A percentile compares a stretch with the other conserved stretches of the same genome.
These are phyloP conservation scores for Pseudochromis fuscus DNA, from an alignment of 2,797 vertebrate genomes.

Conservation along the genomic window DNA sequence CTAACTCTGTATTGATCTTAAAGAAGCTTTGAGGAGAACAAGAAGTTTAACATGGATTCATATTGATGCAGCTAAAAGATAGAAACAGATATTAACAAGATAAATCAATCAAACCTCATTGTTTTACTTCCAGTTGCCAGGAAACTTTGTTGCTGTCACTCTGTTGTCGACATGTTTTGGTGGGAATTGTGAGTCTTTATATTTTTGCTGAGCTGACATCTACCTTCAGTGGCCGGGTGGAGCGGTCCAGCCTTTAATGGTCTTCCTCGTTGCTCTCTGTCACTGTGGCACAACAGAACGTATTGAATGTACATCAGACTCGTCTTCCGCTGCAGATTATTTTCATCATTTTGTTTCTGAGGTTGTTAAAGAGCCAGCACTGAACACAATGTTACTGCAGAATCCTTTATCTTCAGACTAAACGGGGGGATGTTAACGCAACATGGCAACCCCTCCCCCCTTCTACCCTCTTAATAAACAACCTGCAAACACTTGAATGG, in stretches of 20 bases:
- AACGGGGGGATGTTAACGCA: background rate
- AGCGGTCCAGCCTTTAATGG: background rate
- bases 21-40: too few relatives aligned
- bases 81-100: too few relatives aligned
- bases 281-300: conserved; percentile 1
- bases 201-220: too few relatives aligned
- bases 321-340: background rate
- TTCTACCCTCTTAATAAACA: conserved; percentile 5
- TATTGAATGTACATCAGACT: conserved; percentile 27
- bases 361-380: background rate
- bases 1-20: too few relatives aligned
- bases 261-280: conserved; percentile 14
- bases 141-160: too few relatives aligned
- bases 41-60: too few relatives aligned
- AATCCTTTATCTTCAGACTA: background rate
- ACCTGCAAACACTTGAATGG: conserved; percentile 68
- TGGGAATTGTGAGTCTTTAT: too few relatives aligned
- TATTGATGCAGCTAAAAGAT: too few relatives aligned
- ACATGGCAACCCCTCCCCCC: conserved; percentile 19
- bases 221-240: too few relatives aligned
- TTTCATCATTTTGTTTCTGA: background rate
- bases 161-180: too few relatives aligned
- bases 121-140: too few relatives aligned
- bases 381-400: conserved; percentile 21
- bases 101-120: too few relatives aligned